Evolutionary conservation across 2,888 invertebrate genomes (phyloP).

Genomic region (Cryptocephalus moraei): DNA sequence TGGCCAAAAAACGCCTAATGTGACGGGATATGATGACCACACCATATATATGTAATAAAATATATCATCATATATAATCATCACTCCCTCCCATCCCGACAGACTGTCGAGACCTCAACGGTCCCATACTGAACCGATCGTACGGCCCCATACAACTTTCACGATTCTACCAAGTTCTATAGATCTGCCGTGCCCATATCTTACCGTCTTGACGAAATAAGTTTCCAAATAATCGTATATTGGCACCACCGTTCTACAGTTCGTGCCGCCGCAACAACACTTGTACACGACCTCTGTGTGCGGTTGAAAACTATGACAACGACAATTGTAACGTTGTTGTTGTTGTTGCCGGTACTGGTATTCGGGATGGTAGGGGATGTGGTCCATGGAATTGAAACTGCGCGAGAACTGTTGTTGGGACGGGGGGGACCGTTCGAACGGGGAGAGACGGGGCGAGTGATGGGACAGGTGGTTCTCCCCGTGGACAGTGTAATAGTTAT

Average conservation of each 20-base stretch:
- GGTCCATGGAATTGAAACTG: no score
- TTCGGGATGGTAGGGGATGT: neutral
- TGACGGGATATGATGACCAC: no score
- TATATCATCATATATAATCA: no score
- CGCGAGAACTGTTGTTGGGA: no score
- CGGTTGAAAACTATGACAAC: conserved; percentile 2
- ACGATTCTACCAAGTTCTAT: no score
- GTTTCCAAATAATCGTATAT: conserved; percentile 37
- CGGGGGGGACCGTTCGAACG: neutral
- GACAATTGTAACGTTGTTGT: conserved; percentile 2
- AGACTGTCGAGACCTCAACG: no score
- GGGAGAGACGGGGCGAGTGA: conserved; percentile 3
- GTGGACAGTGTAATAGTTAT: conserved; percentile 38
- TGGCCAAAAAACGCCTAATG: no score
- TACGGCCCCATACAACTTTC: no score
- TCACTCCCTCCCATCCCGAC: no score
- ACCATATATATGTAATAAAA: no score
- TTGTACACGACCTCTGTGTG: conserved; percentile 18
- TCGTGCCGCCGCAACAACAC: conserved; percentile 29
- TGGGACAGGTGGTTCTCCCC: conserved; percentile 20
- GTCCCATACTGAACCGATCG: no score
- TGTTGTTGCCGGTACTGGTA: no score
- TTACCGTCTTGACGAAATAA: conserved; percentile 36
- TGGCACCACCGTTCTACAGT: conserved; percentile 32
- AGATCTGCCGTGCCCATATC: conserved; percentile 8